Conservation (phyloP, 2,888 invertebrate species). For the Machimus rusticus region DNA sequence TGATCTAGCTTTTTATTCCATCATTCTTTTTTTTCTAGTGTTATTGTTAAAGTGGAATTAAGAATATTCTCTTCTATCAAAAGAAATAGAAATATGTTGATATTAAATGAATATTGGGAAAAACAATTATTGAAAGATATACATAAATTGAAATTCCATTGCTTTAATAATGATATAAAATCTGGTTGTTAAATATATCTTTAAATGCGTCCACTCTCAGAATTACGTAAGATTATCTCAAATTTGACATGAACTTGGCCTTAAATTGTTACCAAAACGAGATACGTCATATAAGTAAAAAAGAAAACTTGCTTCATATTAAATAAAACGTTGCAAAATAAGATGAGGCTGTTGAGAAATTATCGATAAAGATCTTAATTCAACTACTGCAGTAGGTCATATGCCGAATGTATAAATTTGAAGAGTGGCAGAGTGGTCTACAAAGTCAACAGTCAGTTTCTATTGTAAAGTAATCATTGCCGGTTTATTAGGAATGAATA, state of each 20-base stretch:
- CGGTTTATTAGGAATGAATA: not conserved
- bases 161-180: not conserved
- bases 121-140: not conserved
- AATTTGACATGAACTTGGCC: not conserved
- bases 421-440: not conserved
- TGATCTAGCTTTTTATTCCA: too few relatives aligned
- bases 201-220: not conserved
- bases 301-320: not conserved
- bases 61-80: too few relatives aligned
- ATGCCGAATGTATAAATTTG: not conserved
- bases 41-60: too few relatives aligned
- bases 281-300: not conserved
- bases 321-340: not conserved
- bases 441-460: not conserved
- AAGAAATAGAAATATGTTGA: not conserved
- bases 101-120: not conserved
- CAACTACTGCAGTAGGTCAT: not conserved
- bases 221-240: not conserved
- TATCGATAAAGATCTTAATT: not conserved
- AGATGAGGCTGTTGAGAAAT: not conserved
- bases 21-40: too few relatives aligned
- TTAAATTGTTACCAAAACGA: not conserved
- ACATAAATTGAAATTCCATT: not conserved
- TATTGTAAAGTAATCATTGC: not conserved
- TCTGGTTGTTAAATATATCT: not conserved